Base-by-base conservation (phyloP, 2,113 vertebrate genomes). In the Pongo abelii region DNA sequence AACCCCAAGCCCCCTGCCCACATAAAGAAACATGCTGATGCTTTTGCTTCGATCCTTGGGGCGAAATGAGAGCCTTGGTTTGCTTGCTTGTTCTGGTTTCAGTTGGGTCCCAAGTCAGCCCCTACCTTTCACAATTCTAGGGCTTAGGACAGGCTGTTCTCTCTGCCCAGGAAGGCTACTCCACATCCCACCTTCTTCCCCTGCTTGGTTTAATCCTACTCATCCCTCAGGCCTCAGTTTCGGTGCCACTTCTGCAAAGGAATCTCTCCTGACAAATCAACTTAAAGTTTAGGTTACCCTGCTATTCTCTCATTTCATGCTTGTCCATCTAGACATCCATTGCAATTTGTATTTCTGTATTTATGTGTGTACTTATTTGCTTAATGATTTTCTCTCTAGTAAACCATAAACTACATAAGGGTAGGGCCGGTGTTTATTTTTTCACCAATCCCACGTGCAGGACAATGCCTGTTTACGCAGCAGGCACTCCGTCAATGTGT, bases 61-160 rank as follows among this genome's bases (percentile, higher is more conserved):
- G 32, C 0, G n/a, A n/a, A 4, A 1, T 8, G 8, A 25, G 27
- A 17, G 27, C 40, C 35, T 52, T 50, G 0, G 17, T 32, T 22
- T 20, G 46, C 72, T 52, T 70, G n/a, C 46, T 38, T 22, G 70
- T n/a, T 79, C 43, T n/a, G 55, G 48, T 50, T 55, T 17, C 9
- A 30, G 6, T 27, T 12, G 40, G 14, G 20, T 67, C 30, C 69
- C 64, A 35, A 32, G 35, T 25, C 38, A 27, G 43, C 16, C 9
- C 10, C 27, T 4, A 0, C 48, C 30, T 50, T 46, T 20, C 70
- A n/a, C 83, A 30, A 16, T 9, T 7, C 14, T 67, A 52, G 79
- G 46, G 50, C 30, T 78, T 40, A 0, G 18, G 50, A 27, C 8
- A 38, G n/a, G 48, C 74, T 67, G 52, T 30, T 46, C 59, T 72